Evolutionary conservation across 2,797 vertebrate species (phyloP), one percentile per base, ranked within the genome.

Genomic region (Ctenopoma multispine): DNA sequence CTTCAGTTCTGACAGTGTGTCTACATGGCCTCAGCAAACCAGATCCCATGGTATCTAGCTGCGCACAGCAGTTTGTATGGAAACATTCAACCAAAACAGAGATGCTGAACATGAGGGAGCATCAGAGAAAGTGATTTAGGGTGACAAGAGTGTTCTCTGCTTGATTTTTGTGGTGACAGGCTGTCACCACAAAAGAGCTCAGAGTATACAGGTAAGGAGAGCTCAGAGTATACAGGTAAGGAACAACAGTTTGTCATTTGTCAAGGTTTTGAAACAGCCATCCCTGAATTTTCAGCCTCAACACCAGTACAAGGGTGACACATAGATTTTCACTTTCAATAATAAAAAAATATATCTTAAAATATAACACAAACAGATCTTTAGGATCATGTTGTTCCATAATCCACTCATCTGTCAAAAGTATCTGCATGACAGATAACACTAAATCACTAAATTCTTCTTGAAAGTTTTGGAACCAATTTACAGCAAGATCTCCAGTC

Each of bases 121-220:
- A 80, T 89, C 69, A 74, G 60, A 82, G 65, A 49, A 81, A 85
- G 65, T 90, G 87, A 93, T 92, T 90, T 87, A 68, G 80, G 79
- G 75, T 88, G 91, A 92, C 90, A 90, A 86, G 82, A 83, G 74
- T 79, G 65, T 60, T 77, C 79, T 79, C 82, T 63, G 80, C 75
- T 82, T 82, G 81, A 78, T 84, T 87, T 68, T 81, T 73, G 64
- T 53, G 69, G 79, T 88, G 88, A 90, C 89, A 89, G 81, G 80
- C 76, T 72, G 77, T 86, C 84, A 87, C 85, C n/a, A n/a, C n/a
- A n/a, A n/a, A n/a, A 82, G 79, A 51, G 27, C 27, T 29, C n/a
- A n/a, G n/a, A n/a, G n/a, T n/a, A n/a, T n/a, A n/a, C n/a, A n/a
- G n/a, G n/a, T n/a, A n/a, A n/a, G n/a, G n/a, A 82, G 79, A 51